Evolutionary conservation across 2,113 vertebrate species (phyloP).

Genomic region (human): DNA sequence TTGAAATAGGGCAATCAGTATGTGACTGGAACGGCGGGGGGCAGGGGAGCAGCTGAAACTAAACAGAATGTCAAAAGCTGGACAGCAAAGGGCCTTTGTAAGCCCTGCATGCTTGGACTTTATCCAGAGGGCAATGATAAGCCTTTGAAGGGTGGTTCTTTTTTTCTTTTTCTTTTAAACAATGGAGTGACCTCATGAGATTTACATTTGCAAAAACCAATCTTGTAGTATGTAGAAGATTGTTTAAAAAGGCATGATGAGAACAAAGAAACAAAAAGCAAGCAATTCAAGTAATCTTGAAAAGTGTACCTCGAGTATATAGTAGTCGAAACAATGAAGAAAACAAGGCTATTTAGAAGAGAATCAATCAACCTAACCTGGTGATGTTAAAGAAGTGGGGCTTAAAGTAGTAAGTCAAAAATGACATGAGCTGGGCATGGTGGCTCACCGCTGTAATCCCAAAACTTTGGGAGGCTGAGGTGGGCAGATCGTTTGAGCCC

Average conservation of each 20-base stretch:
- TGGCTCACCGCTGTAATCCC: no score
- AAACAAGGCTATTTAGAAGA: not conserved
- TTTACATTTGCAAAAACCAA: conserved; percentile 26
- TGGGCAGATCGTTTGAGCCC: no score
- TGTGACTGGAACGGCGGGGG: not conserved
- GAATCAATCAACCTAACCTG: not conserved
- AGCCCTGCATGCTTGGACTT: not conserved
- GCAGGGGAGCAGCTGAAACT: not conserved
- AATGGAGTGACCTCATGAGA: not conserved
- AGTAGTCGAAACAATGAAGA: not conserved
- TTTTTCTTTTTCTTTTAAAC: not conserved
- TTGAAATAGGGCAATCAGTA: not conserved
- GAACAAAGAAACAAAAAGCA: conserved; percentile 3
- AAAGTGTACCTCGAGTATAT: not conserved
- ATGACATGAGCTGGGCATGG: not conserved
- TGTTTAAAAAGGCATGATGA: not conserved
- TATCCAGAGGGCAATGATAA: not conserved
- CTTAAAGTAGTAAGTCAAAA: not conserved
- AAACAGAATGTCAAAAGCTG: not conserved
- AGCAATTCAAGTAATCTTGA: not conserved
- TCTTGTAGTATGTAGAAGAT: not conserved
- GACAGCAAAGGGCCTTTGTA: not conserved
- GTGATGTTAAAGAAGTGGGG: not conserved
- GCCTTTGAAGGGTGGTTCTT: not conserved
- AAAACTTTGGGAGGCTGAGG: no score